Percentiles rank a stretch among this genome's conserved stretches.
Evolutionary conservation across 1,140 invertebrate genomes (phyloP).

Genomic region (Calycopis cecrops): DNA sequence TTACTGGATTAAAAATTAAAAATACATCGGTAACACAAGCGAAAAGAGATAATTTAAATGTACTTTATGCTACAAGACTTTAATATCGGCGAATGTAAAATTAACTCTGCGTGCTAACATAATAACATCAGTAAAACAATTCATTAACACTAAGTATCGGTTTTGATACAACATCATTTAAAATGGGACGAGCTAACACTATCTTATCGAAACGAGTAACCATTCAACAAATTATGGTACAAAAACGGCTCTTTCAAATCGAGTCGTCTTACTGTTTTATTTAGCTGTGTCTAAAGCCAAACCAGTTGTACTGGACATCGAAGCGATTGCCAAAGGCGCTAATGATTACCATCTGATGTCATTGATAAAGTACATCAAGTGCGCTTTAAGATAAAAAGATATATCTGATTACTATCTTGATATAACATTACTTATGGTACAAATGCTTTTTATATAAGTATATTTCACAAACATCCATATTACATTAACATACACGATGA

Average conservation of each 20-base stretch:
- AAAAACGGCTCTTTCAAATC: not conserved
- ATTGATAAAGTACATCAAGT: slow-evolving; percentile 1
- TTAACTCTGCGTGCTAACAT: too few species aligned
- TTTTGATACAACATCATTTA: slow-evolving; percentile 1
- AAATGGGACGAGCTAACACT: not conserved
- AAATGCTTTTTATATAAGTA: too few species aligned
- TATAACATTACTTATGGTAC: too few species aligned
- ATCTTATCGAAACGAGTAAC: not conserved
- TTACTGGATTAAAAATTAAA: too few species aligned
- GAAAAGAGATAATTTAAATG: too few species aligned
- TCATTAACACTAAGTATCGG: not conserved
- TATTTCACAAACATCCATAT: too few species aligned
- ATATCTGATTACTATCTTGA: not conserved
- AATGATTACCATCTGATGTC: not conserved
- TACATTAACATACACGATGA: too few species aligned
- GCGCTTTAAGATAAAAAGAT: slow-evolving; percentile 8
- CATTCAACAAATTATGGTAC: slow-evolving; percentile 4
- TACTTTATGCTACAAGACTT: too few species aligned
- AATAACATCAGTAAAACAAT: too few species aligned
- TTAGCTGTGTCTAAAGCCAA: not conserved
- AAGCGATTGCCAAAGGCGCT: slow-evolving; percentile 1
- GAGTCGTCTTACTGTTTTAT: slow-evolving; percentile 2
- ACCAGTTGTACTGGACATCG: not conserved
- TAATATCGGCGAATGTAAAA: too few species aligned
- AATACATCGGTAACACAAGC: too few species aligned